Base-by-base conservation (phyloP, 2,888 invertebrate genomes). In the Tachystola acroxantha region DNA sequence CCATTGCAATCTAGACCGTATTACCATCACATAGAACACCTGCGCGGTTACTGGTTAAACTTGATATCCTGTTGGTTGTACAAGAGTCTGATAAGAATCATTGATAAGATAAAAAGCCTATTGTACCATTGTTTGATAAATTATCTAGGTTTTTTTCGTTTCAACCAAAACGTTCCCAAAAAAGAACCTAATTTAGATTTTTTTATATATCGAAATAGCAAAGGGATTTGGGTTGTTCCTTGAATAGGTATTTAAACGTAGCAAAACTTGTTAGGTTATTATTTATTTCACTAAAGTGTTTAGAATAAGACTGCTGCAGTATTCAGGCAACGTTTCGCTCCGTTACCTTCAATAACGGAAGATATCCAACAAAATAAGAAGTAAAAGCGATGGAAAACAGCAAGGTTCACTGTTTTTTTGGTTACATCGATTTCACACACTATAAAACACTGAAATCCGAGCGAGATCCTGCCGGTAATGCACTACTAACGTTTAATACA, bases 261-360 rank as follows among this genome's bases (percentile, higher is more conserved):
- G n/a, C n/a, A n/a, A n/a, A n/a, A n/a, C n/a, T n/a, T 9, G 22
- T n/a, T 29, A 37, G 39, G 20, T 20, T 20, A 20, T 24, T 9
- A 22, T 22, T 22, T 9, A 22, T 22, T 22, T 7, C 22, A n/a
- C n/a, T n/a, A n/a, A n/a, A n/a, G n/a, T n/a, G 24, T 24, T 2
- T n/a, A n/a, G 50, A 11, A 11, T 26, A 39, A 49, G 61, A 67
- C 68, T 67, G 64, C 67, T 64, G 70, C 63, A 67, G 59, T 66
- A 54, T 52, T 53, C 46, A 51, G 54, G 46, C 50, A 49, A 54
- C 54, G 59, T 64, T 63, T 46, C 65, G 70, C 72, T 73, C 61
- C 57, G 71, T 61, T 79, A 78, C 70, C 67, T 67, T 57, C 56
- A 61, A 46, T 64, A 66, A 63, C 66, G 64, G 61, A 68, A 62